Evolutionary conservation across 2,797 vertebrate species (phyloP).

Genomic region (Myotis myotis): DNA sequence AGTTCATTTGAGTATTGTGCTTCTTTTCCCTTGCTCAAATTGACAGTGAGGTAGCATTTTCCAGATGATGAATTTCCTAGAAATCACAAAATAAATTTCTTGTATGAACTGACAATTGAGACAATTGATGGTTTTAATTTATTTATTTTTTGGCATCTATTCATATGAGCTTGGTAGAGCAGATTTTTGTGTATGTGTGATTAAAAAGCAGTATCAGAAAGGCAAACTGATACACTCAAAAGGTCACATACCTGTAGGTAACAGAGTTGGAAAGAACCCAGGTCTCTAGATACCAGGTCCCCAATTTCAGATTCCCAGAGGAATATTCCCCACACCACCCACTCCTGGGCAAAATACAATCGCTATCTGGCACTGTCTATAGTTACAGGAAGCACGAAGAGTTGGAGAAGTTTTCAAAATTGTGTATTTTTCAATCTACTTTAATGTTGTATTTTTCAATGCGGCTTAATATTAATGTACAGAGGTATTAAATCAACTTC

Average conservation of each 20-base stretch:
- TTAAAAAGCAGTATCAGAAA: slow-evolving; percentile 1
- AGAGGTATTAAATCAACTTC: background rate
- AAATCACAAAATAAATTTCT: slow-evolving; percentile 1
- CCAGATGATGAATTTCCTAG: background rate
- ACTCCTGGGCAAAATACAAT: background rate
- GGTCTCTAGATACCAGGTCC: background rate
- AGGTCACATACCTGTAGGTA: background rate
- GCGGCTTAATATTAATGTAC: background rate
- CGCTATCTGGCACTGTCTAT: background rate
- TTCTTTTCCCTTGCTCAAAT: background rate
- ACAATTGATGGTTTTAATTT: background rate
- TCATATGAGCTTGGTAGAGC: background rate
- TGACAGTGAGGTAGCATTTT: background rate
- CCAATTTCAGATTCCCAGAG: background rate
- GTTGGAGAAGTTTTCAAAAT: background rate
- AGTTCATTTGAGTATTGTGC: background rate
- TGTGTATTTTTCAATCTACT: background rate
- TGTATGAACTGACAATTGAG: background rate
- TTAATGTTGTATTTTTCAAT: background rate
- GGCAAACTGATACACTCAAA: background rate
- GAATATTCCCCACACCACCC: background rate
- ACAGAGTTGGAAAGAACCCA: background rate
- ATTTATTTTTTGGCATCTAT: background rate
- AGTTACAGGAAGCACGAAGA: background rate
- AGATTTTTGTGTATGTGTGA: background rate